phyloP scores from a whole-genome alignment of 2,888 invertebrate genomes.

The Monoplex corrugatus region DNA sequence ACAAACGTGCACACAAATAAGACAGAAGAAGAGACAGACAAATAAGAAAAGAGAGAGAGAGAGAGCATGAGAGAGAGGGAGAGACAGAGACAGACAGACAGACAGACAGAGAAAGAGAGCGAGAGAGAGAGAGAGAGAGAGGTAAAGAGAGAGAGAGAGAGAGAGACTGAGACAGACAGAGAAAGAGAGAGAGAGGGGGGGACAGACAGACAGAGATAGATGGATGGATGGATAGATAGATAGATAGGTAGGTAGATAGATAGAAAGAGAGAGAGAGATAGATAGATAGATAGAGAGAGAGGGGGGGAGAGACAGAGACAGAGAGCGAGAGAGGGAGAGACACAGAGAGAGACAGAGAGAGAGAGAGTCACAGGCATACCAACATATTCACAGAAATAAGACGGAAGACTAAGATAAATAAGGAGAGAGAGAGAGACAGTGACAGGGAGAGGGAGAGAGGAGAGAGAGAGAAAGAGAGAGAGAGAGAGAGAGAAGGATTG shows the following conservation, averaged over 20 bases:
- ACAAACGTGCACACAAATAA: too few species aligned
- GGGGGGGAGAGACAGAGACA: neutral
- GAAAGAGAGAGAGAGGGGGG: neutral
- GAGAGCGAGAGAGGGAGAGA: neutral
- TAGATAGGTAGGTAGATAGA: neutral
- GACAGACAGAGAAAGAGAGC: too few species aligned
- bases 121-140: too few species aligned
- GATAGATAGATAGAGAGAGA: neutral
- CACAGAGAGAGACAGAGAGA: neutral
- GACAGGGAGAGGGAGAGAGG: neutral
- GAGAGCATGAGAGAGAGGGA: too few species aligned
- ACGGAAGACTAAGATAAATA: too few species aligned
- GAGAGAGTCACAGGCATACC: too few species aligned
- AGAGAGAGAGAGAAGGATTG: neutral
- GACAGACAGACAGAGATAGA: neutral
- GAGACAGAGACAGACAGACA: neutral
- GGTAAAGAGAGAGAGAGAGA: neutral
- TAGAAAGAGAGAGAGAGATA: neutral
- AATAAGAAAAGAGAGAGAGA: too few species aligned
- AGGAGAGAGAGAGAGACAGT: neutral
- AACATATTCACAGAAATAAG: too few species aligned
- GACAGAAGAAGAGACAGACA: neutral
- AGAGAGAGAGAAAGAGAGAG: constrained; percentile 23
- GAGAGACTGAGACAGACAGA: neutral
- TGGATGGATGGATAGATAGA: neutral